Evolutionary conservation across 2,113 vertebrate genomes (phyloP).

Genomic region (Saguinus imperator): DNA sequence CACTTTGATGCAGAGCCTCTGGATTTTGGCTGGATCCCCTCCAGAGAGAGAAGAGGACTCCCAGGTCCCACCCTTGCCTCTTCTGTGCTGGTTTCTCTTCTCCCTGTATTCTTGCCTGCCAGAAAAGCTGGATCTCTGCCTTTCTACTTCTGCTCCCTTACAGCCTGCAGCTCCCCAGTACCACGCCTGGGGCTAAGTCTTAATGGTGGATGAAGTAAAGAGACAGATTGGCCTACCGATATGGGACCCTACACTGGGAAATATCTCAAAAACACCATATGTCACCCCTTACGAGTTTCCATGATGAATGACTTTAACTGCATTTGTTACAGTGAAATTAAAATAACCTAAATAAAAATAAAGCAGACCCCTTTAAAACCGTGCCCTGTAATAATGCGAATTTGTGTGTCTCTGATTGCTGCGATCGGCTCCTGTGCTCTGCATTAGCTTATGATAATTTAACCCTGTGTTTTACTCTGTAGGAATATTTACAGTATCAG

Average conservation of each 20-base stretch:
- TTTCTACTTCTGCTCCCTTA: not conserved
- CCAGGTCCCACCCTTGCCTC: not conserved
- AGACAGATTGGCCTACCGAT: slow-evolving; percentile 21
- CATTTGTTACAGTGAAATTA: not conserved
- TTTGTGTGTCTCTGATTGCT: not conserved
- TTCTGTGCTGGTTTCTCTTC: not conserved
- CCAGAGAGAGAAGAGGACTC: not conserved
- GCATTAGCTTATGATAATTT: not conserved
- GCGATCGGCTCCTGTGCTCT: not conserved
- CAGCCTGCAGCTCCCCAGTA: not conserved
- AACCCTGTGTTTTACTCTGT: not conserved
- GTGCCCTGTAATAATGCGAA: not conserved
- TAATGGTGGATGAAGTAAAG: not conserved
- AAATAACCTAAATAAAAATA: not conserved
- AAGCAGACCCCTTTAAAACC: not conserved
- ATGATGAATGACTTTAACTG: not conserved
- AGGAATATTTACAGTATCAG: not conserved
- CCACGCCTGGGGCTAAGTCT: not conserved
- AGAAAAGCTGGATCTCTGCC: not conserved
- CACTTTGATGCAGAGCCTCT: not conserved
- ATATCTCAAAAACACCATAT: slow-evolving; percentile 40
- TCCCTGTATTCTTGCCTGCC: not conserved
- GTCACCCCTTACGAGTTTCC: not conserved
- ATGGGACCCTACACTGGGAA: not conserved
- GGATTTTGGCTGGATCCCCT: not conserved